phyloP scores from a whole-genome alignment of 2,888 invertebrate species.

The Acrocyrtus sp. region DNA sequence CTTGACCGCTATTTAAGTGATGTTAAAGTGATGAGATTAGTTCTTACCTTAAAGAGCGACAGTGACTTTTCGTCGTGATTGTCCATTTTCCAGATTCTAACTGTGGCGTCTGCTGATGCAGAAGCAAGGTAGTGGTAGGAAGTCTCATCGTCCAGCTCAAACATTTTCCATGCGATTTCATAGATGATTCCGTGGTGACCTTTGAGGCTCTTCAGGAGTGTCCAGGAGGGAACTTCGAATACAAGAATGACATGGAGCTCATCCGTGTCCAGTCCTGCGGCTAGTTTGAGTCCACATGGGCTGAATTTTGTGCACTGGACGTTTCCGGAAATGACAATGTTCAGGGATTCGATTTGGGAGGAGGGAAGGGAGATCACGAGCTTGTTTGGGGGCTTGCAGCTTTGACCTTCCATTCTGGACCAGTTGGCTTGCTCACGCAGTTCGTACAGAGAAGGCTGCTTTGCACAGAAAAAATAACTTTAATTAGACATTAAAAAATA shows the following conservation, averaged over 20 bases:
- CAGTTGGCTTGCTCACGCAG: slow-evolving; percentile 64
- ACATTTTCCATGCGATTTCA: slow-evolving; percentile 71
- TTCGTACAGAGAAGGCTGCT: slow-evolving; percentile 12
- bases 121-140: slow-evolving; percentile 69
- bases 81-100: slow-evolving; percentile 71
- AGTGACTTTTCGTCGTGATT: slow-evolving; percentile 64
- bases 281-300: slow-evolving; percentile 69
- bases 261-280: slow-evolving; percentile 70
- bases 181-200: slow-evolving; percentile 76
- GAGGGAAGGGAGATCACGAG: slow-evolving; percentile 66
- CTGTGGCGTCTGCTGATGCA: slow-evolving; percentile 77
- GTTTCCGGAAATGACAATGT: slow-evolving; percentile 67
- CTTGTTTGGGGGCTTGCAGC: slow-evolving; percentile 74
- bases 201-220: slow-evolving; percentile 67
- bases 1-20: too few species aligned
- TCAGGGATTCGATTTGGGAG: slow-evolving; percentile 56
- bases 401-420: slow-evolving; percentile 71
- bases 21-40: too few species aligned
- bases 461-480: background rate
- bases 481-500: background rate
- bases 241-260: slow-evolving; percentile 69
- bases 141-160: slow-evolving; percentile 66
- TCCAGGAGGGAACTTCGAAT: slow-evolving; percentile 70
- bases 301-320: slow-evolving; percentile 69
- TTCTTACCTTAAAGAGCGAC: slow-evolving; percentile 66